Evolutionary conservation across 2,113 vertebrate genomes (phyloP).

Genomic region (Corythoichthys intestinalis): DNA sequence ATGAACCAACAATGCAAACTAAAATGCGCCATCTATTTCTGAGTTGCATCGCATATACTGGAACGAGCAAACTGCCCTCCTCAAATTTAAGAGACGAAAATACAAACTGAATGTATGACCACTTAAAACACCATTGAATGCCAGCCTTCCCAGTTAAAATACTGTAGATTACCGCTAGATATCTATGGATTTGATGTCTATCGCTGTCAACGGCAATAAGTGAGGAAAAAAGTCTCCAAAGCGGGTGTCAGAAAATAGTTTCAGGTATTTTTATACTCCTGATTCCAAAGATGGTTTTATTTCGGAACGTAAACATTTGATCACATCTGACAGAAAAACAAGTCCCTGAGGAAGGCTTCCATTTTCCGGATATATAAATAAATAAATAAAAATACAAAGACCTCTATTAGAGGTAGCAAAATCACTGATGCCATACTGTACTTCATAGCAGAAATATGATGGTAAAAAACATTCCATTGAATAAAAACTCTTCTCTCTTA

Average conservation of each 20-base stretch:
- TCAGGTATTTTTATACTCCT: conserved; percentile 18
- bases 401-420: conserved; percentile 35
- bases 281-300: conserved; percentile 21
- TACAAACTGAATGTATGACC: too few relatives aligned
- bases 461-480: conserved; percentile 22
- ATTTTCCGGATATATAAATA: conserved; percentile 14
- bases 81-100: too few relatives aligned
- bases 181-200: too few relatives aligned
- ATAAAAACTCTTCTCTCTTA: conserved; percentile 20
- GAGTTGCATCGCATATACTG: too few relatives aligned
- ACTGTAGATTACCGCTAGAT: conserved; percentile 10
- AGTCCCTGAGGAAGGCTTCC: conserved; percentile 33
- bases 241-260: conserved; percentile 27
- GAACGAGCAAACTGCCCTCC: too few relatives aligned
- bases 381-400: conserved; percentile 25
- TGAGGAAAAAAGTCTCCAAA: conserved; percentile 1
- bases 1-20: too few relatives aligned
- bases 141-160: background rate
- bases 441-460: conserved; percentile 23
- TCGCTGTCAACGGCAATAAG: background rate
- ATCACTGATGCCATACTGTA: conserved; percentile 13
- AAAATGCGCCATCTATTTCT: too few relatives aligned
- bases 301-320: conserved; percentile 25
- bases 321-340: conserved; percentile 26
- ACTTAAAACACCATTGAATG: too few relatives aligned